A percentile compares a stretch with the other conserved stretches of the same genome.
phyloP scores from a whole-genome alignment of 2,888 invertebrate species.

The Serripes groenlandicus region DNA sequence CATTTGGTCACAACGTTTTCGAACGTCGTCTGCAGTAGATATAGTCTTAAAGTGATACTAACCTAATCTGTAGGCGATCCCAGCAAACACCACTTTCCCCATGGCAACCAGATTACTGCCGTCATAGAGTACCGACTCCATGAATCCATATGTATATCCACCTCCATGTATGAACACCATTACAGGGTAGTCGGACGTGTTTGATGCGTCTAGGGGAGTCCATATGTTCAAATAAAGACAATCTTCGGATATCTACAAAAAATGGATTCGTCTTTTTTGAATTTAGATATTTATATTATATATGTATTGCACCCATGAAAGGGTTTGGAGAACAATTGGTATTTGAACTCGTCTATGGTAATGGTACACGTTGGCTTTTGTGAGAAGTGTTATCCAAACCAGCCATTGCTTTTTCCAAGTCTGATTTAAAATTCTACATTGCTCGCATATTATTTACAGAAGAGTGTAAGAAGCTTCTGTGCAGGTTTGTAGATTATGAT shows the following conservation, averaged over 20 bases:
- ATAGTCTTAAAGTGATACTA: neutral
- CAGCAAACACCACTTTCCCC: constrained; percentile 75
- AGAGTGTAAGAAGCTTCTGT: too few relatives aligned
- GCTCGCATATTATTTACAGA: too few relatives aligned
- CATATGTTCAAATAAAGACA: constrained; percentile 93
- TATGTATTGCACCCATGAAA: too few relatives aligned
- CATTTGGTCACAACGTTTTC: too few relatives aligned
- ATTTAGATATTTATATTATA: too few relatives aligned
- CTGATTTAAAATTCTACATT: too few relatives aligned
- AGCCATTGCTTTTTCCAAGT: too few relatives aligned
- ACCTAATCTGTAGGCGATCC: constrained; percentile 79
- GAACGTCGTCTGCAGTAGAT: neutral
- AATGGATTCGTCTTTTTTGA: too few relatives aligned
- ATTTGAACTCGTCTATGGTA: too few relatives aligned
- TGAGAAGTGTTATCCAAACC: too few relatives aligned
- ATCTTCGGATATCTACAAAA: constrained; percentile 89
- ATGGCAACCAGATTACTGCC: constrained; percentile 66
- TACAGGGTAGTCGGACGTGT: constrained; percentile 82
- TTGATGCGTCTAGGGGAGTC: constrained; percentile 87
- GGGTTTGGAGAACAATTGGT: too few relatives aligned
- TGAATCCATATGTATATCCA: constrained; percentile 85
- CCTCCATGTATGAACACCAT: constrained; percentile 87
- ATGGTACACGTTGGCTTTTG: too few relatives aligned
- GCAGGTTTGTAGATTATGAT: neutral
- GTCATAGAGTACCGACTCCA: constrained; percentile 66